These are phyloP conservation scores for Talpa occidentalis DNA, from an alignment of 2,113 vertebrate species.

Conservation along the genomic window DNA sequence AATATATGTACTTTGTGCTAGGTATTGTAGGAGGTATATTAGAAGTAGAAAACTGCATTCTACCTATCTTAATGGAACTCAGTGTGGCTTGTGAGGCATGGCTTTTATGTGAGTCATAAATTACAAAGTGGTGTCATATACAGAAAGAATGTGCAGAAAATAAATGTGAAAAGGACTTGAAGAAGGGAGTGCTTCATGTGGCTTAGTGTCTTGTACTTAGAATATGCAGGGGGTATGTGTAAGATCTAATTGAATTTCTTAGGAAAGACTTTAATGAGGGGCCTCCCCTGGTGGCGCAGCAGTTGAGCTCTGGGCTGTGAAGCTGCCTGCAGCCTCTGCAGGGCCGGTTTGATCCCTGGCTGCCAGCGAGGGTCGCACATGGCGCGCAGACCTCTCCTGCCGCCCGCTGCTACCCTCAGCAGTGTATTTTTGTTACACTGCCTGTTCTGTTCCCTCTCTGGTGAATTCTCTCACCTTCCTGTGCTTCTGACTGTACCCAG, in stretches of 20 bases:
- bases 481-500: no score
- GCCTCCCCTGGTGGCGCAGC: no score
- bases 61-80: neutral
- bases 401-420: no score
- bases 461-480: no score
- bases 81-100: neutral
- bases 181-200: neutral
- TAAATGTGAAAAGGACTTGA: neutral
- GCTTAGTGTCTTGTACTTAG: neutral
- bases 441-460: no score
- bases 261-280: neutral
- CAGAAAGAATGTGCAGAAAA: neutral
- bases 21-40: neutral
- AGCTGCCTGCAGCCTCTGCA: no score
- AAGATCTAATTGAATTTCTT: neutral
- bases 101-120: neutral
- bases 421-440: no score
- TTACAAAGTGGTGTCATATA: neutral
- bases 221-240: neutral
- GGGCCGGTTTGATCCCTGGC: no score
- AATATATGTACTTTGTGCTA: no score
- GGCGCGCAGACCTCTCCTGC: no score
- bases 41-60: neutral
- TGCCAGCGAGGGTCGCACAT: no score
- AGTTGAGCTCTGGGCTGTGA: no score